These are phyloP conservation scores for Euphonia xanthogaster DNA, from an alignment of 2,797 vertebrate genomes.

Conservation along the genomic window DNA sequence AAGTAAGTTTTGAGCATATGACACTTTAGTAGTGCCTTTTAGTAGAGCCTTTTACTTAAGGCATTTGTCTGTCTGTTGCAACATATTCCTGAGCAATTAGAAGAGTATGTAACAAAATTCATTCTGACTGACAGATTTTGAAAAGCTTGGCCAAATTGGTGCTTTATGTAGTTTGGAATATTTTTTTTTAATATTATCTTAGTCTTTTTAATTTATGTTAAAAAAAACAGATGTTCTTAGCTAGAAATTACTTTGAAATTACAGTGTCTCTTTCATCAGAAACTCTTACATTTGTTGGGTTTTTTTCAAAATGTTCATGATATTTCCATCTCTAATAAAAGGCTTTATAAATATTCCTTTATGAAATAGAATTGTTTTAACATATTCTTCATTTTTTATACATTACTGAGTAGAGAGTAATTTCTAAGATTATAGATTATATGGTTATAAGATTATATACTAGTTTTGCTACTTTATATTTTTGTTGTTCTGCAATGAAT, in stretches of 20 bases:
- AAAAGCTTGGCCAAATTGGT: not conserved
- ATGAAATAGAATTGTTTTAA: not conserved
- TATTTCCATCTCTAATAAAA: not conserved
- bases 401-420: not conserved
- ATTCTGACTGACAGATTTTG: conserved; percentile 18
- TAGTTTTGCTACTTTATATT: conserved; percentile 9
- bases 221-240: not conserved
- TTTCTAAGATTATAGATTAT: not conserved
- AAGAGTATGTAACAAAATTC: conserved; percentile 40
- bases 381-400: not conserved
- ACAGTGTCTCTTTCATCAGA: not conserved
- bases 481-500: conserved; percentile 56
- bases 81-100: conserved; percentile 28
- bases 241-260: not conserved
- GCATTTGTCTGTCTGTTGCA: conserved; percentile 41
- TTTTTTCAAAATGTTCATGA: not conserved
- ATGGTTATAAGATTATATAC: not conserved
- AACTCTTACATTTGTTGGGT: not conserved
- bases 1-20: conserved; percentile 30
- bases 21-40: conserved; percentile 8
- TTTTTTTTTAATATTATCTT: not conserved
- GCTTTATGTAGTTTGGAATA: not conserved
- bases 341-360: not conserved
- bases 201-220: not conserved
- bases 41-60: conserved; percentile 36